Base-by-base conservation (phyloP, 2,888 invertebrate species). In the Dichetophora obliterata region DNA sequence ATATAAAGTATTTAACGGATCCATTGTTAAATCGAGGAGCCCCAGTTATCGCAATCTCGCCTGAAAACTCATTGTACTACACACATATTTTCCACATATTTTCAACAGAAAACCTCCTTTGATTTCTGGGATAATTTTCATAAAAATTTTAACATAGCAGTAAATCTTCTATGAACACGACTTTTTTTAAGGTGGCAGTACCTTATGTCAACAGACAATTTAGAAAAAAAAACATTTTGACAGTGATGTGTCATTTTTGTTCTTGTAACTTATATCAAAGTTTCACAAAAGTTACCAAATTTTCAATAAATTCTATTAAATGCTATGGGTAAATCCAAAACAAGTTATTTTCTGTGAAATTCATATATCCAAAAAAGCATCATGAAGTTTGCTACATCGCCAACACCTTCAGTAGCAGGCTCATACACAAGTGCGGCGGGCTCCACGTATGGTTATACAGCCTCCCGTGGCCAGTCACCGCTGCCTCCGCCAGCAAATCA, bases 401-500 rank as follows among this genome's bases (percentile, higher is more conserved):
- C 93, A 14, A 90, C 91, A 72, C 91, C 92, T 4, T 90, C 90
- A 78, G 86, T 90, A 66, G 89, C 89, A 63, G 79, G 80, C 5
- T 84, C 85, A 75, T 85, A 85, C 2, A 37, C 77, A 8, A 81
- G 80, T 70, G 72, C 79, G 57, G 89, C 88, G 52, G 78, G 80
- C 5, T 84, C 85, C 34, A 85, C 83, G 75, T 85, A 86, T 2
- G 87, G 85, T 54, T 87, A 85, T 69, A 81, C 83, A 31, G 82
- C 86, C 24, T 91, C 92, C 2, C 90, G 92, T 79, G 91, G 91
- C 82, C 91, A 92, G 9, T 93, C 93, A 77, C 92, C 93, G 5
- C 86, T 95, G 78, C 95, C 95, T 76, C 92, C 92, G 22, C 95
- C 95, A 34, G 92, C 91, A 24, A 93, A 92, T 84, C 91, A 91